Base-by-base conservation (phyloP, 2,797 vertebrate species). In the Coendou prehensilis region DNA sequence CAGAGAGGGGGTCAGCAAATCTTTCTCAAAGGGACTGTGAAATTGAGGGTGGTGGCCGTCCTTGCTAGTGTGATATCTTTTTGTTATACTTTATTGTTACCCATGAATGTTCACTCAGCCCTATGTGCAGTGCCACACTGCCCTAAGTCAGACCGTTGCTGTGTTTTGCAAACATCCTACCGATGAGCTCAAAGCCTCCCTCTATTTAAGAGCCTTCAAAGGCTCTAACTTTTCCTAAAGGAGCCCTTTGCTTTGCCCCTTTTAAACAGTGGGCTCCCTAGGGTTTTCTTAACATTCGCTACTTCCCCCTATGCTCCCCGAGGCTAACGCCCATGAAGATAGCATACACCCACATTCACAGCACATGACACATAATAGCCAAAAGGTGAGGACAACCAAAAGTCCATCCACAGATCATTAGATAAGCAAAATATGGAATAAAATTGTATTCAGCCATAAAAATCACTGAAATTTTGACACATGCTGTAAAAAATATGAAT, bases 391-490 rank as follows among this genome's bases (percentile, higher is more conserved):
- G n/a, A 47, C 26, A 88, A n/a, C 41, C 71, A 85, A 33, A 73
- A 18, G 9, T 54, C n/a, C 64, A 81, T 61, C 23, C 10, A 23
- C 15, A 33, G n/a, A 28, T 75, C 57, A 61, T 67, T 15, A 9
- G 2, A 37, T 56, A 76, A 91, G 71, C 50, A 61, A 78, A 83
- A 78, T n/a, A 26, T n/a, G 26, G 47, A 26, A 81, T 45, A 54
- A 45, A 91, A 79, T 84, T 17, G 47, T n/a, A 41, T 80, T 87
- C 37, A 71, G 63, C 20, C 33, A 11, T 73, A 28, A 41, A 81
- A 87, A 84, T 47, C 30, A 75, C 79, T 18, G 69, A 85, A 90
- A 57, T 79, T 63, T 23, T 90, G 69, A 30, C 20, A 37, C 41
- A 80, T 75, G 69, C 71, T 64, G 33, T 47, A 83, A 41, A 69